Base-by-base conservation (phyloP, 2,113 vertebrate species). In the Sinocyclocheilus anophthalmus region DNA sequence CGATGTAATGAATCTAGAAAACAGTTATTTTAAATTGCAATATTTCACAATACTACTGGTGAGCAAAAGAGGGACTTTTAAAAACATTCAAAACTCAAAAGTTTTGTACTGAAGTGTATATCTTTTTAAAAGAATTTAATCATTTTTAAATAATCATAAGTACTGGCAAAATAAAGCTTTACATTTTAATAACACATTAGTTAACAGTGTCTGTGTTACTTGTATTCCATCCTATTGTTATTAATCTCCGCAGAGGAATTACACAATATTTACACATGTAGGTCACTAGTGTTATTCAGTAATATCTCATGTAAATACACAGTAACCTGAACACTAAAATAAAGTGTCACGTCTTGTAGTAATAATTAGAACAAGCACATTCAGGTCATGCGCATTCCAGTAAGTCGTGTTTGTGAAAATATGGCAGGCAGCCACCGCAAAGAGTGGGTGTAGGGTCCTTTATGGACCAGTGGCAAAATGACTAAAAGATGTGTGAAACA, bases 401-500 rank as follows among this genome's bases (percentile, higher is more conserved):
- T 88, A 80, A 90, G 53, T 55, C 4, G 72, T 83, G 42, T 90
- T 84, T 50, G 72, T 87, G 81, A 85, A 83, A 88, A 90, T 55
- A 77, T 73, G 76, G 77, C 65, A 42, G 5, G n/a, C 63, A 42
- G 82, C 45, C 81, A 85, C 6, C 20, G 33, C n/a, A 63, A 72
- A 50, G 81, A 81, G 57, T 85, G 69, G 80, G 84, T 76, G 72
- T 83, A 50, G 83, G 84, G 86, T 61, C 61, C 33, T n/a, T 87
- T 70, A 63, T 88, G 81, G 86, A 76, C 79, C 39, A 76, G 67
- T 9, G 2, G 73, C 57, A 5, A 67, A 85, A 87, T 87, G 90
- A 90, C 87, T 86, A 90, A 89, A 91, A 85, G 89, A 91, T 87
- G 87, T 86, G 85, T 88, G 87, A 91, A 90, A 83, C 59, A 85